Evolutionary conservation across 2,888 invertebrate species (phyloP), one percentile per base, ranked within the genome.

Genomic region (Campoplex nolae): DNA sequence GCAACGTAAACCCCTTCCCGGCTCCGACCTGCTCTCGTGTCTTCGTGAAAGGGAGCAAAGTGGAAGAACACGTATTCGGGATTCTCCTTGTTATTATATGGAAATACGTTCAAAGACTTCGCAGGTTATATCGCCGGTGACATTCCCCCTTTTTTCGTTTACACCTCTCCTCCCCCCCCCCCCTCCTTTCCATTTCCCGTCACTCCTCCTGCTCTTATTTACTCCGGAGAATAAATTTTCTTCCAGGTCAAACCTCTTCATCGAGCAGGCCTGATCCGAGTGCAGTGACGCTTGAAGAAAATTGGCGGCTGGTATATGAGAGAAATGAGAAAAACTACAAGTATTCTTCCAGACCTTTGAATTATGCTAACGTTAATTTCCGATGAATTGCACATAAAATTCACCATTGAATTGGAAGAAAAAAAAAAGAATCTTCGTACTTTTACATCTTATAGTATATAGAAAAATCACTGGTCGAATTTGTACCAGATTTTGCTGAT

Each of bases 71-170:
- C 65, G 48, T n/a, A n/a, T 67, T 18, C 51, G 58, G 70, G 75
- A 79, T 79, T 86, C 48, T 13, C 16, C 13, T 68, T 51, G 70
- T 76, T 85, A 62, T 73, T 56, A 18, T 18, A 38, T 67, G 42
- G 38, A 68, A n/a, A 68, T 23, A 38, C 28, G 32, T 62, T 45
- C 16, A 42, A 42, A 62, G 67, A 67, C 35, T 67, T 58, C 58
- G 28, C 28, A 28, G 56, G 56, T 56, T 56, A 23, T 56, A 56
- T 23, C 56, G n/a, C 23, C 56, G 51, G 28, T 28, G 28, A 62
- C 16, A 32, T 62, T 32, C 13, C 16, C 16, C 32, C 4, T 62
- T 62, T 56, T 62, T 62, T 32, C 58, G 32, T 62, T 62, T 32
- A 38, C 38, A 38, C 38, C 38, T 3, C 38, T 38, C 38, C 58